Evolutionary conservation across 2,888 invertebrate species (phyloP), one percentile per base, ranked within the genome.

Genomic region (Cantharis nigra): DNA sequence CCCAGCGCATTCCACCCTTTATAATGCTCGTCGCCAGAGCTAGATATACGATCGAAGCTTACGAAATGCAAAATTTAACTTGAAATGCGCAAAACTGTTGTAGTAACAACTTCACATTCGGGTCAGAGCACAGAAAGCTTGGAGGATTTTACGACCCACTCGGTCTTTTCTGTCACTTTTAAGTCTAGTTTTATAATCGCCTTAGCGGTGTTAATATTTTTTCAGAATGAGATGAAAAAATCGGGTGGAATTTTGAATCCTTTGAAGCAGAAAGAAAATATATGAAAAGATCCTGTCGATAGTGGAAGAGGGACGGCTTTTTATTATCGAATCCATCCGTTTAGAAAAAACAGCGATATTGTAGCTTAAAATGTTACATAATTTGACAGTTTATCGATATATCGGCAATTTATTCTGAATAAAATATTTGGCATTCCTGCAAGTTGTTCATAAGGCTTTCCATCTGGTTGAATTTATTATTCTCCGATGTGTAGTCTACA

Each of bases 331-430:
- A n/a, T n/a, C n/a, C n/a, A 49, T 49, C 49, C 49, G 2, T 49
- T 49, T n/a, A 49, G 49, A 49, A 49, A 49, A 49, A n/a, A 49
- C 7, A 2, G 49, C n/a, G 49, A 49, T 49, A 49, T 49, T 49
- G 49, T 49, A 33, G 13, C 33, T 33, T 33, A 33, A 49, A 49
- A 49, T 49, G 49, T 49, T 49, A n/a, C 3, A n/a, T 49, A 49
- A 49, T 49, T 33, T 33, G 33, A 70, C 33, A 80, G n/a, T 13
- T 20, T 69, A 28, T 26, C 69, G 23, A 69, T 69, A 69, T 14
- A 69, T 69, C 26, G 0, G 9, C n/a, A 49, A 49, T 49, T 49
- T 49, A 49, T 49, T 49, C 49, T 49, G 49, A 49, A 49, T 49
- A 49, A 13, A 49, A 49, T 49, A 49, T 49, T n/a, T 49, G 49